Evolutionary conservation across 2,113 vertebrate species (phyloP), one percentile per base, ranked within the genome.

Genomic region (Forbesichthys agassizii): DNA sequence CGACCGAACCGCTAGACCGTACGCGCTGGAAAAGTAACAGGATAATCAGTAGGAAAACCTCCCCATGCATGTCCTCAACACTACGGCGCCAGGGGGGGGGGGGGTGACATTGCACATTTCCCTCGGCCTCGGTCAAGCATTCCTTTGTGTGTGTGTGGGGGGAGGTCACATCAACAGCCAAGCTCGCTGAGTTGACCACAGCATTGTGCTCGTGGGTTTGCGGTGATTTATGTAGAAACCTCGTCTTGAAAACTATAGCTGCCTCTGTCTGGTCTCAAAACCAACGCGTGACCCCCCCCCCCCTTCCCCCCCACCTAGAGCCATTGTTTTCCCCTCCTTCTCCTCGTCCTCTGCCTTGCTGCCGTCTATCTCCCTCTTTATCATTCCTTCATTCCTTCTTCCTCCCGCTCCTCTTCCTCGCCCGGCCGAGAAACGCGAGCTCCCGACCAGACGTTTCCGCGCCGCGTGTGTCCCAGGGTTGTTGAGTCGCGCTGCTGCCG

Each of bases 11-110:
- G 51, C 20, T 63, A 8, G 53, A 49, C 68, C 59, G 33, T 11
- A 33, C 5, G 42, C 61, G 0, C 0, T 61, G 64, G 71, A 73
- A 81, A 80, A 83, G 80, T 81, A 77, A 61, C 9, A 61, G 51
- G 47, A 52, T 74, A 68, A 84, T 81, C 80, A 7, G 48, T 76
- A 61, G 52, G 5, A 77, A 78, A 58, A 84, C 52, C 69, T 67
- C 76, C 75, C 77, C 79, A 82, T 67, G 58, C 10, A 71, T 85
- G 75, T 82, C 77, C 11, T 83, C 72, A 77, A 61, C 27, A 13
- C 61, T 18, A 1, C 12, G 0, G 11, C 68, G 20, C 12, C 58
- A 57, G 70, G 62, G 52, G 61, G n/a, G 57, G 70, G 62, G 52
- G 56, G 61, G 13, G 57, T 67, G 51, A 53, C 18, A 1, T 58